Base-by-base conservation (phyloP, 2,888 invertebrate genomes). In the Germaria angustata region DNA sequence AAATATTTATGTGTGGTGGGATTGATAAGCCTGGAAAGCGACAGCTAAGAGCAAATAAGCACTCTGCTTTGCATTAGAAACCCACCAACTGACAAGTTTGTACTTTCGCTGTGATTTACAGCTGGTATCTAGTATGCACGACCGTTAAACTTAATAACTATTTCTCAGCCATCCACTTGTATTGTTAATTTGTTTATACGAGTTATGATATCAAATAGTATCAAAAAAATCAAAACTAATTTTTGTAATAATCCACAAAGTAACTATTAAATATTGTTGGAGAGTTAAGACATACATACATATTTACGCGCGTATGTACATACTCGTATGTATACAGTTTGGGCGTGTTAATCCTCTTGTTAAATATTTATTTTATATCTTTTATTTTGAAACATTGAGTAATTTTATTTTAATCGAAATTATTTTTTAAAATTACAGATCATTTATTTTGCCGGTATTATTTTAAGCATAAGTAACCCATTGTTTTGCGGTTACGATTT, bases 41-140 rank as follows among this genome's bases (percentile, higher is more conserved):
- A 20, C 20, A 73, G 44, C 4, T 41, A 65, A 73, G 51, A 68
- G 65, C 55, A 51, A 68, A 15, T 57, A 44, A 51, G 55, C 34
- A 41, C 44, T 39, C 17, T 44, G 34, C 39, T 63, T 73, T 51
- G 86, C 84, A 46, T 69, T 71, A 75, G 86, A 75, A 61, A 78
- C 57, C 41, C 13, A 69, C 63, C 82, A 80, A 41, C 41, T 39
- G 34, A 20, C 55, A 20, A 61, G 68, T 57, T 57, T 44, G 46
- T 73, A 69, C 71, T 79, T 76, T 79, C 79, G 79, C 75, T 82
- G 59, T 71, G 75, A 79, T 79, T 79, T 59, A 71, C 15, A 46
- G 73, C 46, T 61, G 49, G 39, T 66, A 79, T 66, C 41, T 61
- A 66, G n/a, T 22, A 71, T 44, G n/a, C n/a, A 6, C 28, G 28